A percentile compares a stretch with the other conserved stretches of the same genome.
Conservation (phyloP, 1,140 invertebrate genomes). For the Muscidifurax raptorellus region DNA sequence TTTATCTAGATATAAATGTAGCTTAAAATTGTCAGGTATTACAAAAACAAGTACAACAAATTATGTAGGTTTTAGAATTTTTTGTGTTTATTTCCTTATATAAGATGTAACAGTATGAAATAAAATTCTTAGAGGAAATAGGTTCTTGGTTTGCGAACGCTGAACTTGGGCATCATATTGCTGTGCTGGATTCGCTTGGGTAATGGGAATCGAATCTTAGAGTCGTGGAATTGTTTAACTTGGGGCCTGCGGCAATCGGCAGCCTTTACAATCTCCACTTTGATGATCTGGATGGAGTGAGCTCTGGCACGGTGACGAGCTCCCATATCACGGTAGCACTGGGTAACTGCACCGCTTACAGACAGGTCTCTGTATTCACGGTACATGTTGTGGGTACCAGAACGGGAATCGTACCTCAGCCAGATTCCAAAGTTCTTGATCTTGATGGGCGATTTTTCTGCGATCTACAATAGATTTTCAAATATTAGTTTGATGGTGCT, state of each 20-base stretch:
- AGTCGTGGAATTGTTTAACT: slow-evolving; percentile 99
- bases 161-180: slow-evolving; percentile 87
- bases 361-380: slow-evolving; percentile 98
- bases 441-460: slow-evolving; percentile 92
- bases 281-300: slow-evolving; percentile 98
- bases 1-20: no score
- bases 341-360: slow-evolving; percentile 95
- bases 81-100: not conserved
- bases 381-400: slow-evolving; percentile 99
- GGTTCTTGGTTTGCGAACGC: slow-evolving; percentile 93
- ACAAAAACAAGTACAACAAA: not conserved
- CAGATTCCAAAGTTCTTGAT: slow-evolving; percentile 99
- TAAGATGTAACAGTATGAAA: slow-evolving; percentile 14
- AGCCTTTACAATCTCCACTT: slow-evolving; percentile 93
- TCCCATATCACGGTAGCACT: slow-evolving; percentile 99
- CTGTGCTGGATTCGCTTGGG: slow-evolving; percentile 93
- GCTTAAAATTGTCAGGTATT: not conserved
- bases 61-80: not conserved
- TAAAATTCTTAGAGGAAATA: slow-evolving; percentile 86
- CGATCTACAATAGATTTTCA: slow-evolving; percentile 78
- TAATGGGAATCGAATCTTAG: slow-evolving; percentile 96
- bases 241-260: slow-evolving; percentile 92
- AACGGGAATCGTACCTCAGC: slow-evolving; percentile 97
- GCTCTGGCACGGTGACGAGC: slow-evolving; percentile 97
- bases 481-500: not conserved